These are phyloP conservation scores for Sebastolobus altivelis DNA, from an alignment of 2,797 vertebrate species.

Conservation along the genomic window DNA sequence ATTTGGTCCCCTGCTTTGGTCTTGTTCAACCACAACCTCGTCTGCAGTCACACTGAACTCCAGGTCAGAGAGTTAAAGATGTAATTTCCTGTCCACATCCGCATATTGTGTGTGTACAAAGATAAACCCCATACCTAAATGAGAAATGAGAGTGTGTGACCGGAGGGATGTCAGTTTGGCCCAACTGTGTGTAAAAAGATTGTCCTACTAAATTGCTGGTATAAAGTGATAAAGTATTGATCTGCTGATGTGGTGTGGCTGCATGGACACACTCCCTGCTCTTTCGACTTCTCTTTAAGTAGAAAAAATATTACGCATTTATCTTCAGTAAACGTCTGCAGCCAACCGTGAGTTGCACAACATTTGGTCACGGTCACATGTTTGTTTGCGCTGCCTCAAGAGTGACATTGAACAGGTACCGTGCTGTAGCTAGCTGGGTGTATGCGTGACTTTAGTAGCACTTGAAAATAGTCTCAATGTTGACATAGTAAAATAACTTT, in stretches of 20 bases:
- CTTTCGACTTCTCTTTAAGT: background rate
- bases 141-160: conserved; percentile 24
- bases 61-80: conserved; percentile 12
- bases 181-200: background rate
- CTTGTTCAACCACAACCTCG: background rate
- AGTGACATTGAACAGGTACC: background rate
- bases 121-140: conserved; percentile 1
- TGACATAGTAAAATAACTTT: background rate
- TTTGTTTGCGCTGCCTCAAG: background rate
- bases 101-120: background rate
- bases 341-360: background rate
- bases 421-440: background rate
- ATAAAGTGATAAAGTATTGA: background rate
- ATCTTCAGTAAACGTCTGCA: background rate
- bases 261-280: background rate
- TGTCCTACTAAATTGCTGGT: background rate
- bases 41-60: background rate
- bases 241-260: background rate
- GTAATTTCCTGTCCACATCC: conserved; percentile 33
- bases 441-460: background rate
- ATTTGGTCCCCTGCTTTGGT: background rate
- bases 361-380: conserved; percentile 13
- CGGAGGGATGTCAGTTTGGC: background rate
- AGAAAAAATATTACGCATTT: background rate
- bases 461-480: background rate